Evolutionary conservation across 92 coral and sea anemone genomes (phyloP).

Genomic region (Siderastrea radians): DNA sequence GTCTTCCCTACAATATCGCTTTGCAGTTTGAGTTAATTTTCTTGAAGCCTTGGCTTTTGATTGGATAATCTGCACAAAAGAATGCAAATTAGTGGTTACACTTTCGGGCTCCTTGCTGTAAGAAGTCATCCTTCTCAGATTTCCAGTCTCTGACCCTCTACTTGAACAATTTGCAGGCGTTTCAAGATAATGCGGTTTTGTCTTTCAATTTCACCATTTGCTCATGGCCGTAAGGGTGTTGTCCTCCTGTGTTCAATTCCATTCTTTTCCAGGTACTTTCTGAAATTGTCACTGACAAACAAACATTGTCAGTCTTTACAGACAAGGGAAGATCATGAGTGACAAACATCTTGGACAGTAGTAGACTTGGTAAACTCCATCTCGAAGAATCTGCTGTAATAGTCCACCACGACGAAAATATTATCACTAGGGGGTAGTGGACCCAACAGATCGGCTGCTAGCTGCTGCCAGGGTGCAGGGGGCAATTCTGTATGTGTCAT

Average conservation of each 20-base stretch:
- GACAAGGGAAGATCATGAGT: conserved; percentile 55
- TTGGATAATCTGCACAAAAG: no score
- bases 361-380: no score
- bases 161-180: conserved; percentile 49
- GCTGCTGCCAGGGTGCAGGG: no score
- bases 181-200: conserved; percentile 54
- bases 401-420: no score
- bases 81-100: no score
- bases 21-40: no score
- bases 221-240: conserved; percentile 31
- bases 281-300: conserved; percentile 33
- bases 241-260: conserved; percentile 50
- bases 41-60: no score
- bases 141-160: conserved; percentile 48
- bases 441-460: no score
- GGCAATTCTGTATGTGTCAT: no score
- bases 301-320: conserved; percentile 43
- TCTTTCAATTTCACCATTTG: conserved; percentile 20
- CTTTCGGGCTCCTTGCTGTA: no score
- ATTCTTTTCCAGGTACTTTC: conserved; percentile 21
- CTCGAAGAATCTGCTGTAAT: conserved; percentile 28
- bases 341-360: conserved; percentile 17
- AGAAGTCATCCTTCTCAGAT: conserved; percentile 3
- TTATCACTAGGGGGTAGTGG: no score
- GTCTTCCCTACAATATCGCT: no score